A percentile compares a stretch with the other conserved stretches of the same genome.
Evolutionary conservation across 2,797 vertebrate genomes (phyloP).

Genomic region (Notamacropus eugenii): DNA sequence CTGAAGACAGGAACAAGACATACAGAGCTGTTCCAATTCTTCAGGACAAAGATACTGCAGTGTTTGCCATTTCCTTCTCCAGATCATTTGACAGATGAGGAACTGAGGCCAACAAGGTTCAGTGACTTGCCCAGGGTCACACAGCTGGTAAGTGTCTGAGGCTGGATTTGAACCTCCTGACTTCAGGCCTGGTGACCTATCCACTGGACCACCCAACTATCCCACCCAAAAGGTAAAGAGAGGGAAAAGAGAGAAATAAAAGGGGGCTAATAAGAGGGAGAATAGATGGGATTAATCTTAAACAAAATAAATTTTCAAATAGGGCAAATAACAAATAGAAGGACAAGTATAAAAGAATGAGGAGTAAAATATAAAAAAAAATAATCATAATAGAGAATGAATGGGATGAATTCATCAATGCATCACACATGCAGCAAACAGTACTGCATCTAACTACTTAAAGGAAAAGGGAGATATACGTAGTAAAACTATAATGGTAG

Average conservation of each 20-base stretch:
- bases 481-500: too few relatives aligned
- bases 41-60: too few relatives aligned
- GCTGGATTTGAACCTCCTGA: not conserved
- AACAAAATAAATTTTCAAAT: not conserved
- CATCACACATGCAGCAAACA: not conserved
- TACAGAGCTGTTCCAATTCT: not conserved
- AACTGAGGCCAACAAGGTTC: not conserved
- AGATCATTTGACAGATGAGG: not conserved
- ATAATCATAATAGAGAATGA: not conserved
- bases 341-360: not conserved
- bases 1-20: not conserved
- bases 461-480: too few relatives aligned
- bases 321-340: not conserved
- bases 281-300: not conserved
- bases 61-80: not conserved
- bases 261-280: not conserved
- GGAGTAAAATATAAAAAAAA: not conserved
- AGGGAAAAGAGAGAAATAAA: not conserved
- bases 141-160: not conserved
- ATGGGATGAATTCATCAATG: not conserved
- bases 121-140: not conserved
- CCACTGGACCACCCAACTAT: not conserved
- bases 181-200: not conserved
- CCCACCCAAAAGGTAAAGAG: not conserved
- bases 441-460: too few relatives aligned